Base-by-base conservation (phyloP, 2,888 invertebrate species). In the Leptopilina myrica region DNA sequence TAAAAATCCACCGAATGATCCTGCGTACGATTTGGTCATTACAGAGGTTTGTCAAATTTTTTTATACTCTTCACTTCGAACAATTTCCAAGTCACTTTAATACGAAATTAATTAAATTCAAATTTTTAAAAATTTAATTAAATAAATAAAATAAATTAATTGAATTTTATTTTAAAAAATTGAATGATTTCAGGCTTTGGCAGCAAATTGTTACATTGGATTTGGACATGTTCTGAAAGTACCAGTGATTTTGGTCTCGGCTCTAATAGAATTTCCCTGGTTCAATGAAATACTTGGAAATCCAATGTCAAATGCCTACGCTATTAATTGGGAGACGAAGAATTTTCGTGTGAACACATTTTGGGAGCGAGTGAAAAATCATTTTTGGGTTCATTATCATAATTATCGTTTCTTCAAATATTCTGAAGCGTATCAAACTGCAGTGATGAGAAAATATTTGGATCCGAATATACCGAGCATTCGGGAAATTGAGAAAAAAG, bases 401-500 rank as follows among this genome's bases (percentile, higher is more conserved):
- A 46, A 89, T 0, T 0, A 0, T 0, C 73, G 85, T 20, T 76
- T 86, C 1, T 59, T 83, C 67, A 84, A 81, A 53, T 76, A 83
- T 11, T 64, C 82, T 5, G 40, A 53, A 0, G 0, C 0, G 9
- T 9, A 12, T 0, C 88, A 90, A 79, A 20, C 76, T 5, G 11
- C 66, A 7, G 46, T 66, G 1, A 83, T 89, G 5, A 84, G 86
- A 15, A 83, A 88, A 59, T 73, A 86, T 64, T 87, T 90, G 64
- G 85, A 84, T 5, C 56, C 84, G 0, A 81, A 88, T 9, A 65
- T 81, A 20, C 78, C 84, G 0, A 14, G 64, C 12, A 83, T 85
- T 1, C 43, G 14, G 5, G 87, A 88, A 1, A 64, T 90, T 6
- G 81, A 87, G 49, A 86, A 84, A n/a, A 90, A 91, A 73, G 64